Evolutionary conservation across 1,140 invertebrate species (phyloP), one percentile per base, ranked within the genome.

Genomic region (Nasonia giraulti): DNA sequence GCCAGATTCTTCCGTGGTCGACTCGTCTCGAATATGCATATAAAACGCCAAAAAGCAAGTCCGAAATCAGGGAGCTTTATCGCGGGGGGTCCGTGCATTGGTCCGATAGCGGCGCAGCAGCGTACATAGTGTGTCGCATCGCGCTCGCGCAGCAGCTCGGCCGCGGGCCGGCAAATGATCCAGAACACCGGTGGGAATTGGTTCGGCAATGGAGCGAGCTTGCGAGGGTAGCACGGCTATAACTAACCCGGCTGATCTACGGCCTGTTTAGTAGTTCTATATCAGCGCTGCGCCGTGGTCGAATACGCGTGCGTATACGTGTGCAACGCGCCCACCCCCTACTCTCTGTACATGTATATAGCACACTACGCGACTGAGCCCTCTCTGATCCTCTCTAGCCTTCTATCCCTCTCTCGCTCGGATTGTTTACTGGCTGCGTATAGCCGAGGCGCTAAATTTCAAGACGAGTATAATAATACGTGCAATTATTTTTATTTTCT

Each of bases 231-330:
- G 80, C 83, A 68, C 31, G 31, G 87, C 89, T 89, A 90, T 91
- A 92, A 92, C 91, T 92, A 92, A 92, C 92, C 89, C 40, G 71
- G 84, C 90, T 93, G 91, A 93, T 92, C 89, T 92, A 93, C 91
- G 91, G 91, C 90, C 91, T 93, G 92, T 93, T 93, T 93, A 93
- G 91, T 92, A 91, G 91, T 92, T 92, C 91, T 92, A 92, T 92
- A 92, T 92, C 91, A 93, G 91, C 90, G 89, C 87, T 87, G 44
- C 27, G 88, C 87, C 86, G 87, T 91, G 88, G 87, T 89, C 90
- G 88, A 90, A 91, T 91, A 91, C 88, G 87, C 88, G 83, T 88
- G 73, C 87, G 40, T 44, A 44, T 44, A 44, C 7, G 87, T 88
- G 87, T 88, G 88, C 88, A 89, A 88, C 87, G 23, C 8, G 3